Conservation (phyloP, 2,888 invertebrate species). For the Latrodectus hesperus region DNA sequence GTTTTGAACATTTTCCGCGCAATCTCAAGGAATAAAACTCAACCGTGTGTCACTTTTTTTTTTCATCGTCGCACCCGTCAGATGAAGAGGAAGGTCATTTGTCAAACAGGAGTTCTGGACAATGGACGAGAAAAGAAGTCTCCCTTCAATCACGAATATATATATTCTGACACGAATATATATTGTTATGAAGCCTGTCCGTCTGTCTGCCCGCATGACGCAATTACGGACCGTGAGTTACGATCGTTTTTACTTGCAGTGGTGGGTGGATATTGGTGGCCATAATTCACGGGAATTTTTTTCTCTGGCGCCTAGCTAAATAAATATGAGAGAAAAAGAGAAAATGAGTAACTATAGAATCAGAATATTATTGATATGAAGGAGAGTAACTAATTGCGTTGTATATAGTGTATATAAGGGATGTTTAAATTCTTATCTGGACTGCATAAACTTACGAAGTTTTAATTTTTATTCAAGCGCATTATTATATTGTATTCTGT, state of each 20-base stretch:
- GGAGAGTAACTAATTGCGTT: background rate
- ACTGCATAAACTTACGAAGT: too few species aligned
- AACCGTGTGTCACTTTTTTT: too few species aligned
- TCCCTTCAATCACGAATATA: conserved; percentile 64
- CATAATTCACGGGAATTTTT: conserved; percentile 48
- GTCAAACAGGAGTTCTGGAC: conserved; percentile 47
- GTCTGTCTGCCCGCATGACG: conserved; percentile 28
- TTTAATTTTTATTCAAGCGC: too few species aligned
- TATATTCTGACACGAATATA: conserved; percentile 50
- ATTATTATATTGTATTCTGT: too few species aligned
- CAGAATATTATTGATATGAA: background rate
- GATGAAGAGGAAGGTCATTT: conserved; percentile 45
- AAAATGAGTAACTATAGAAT: background rate
- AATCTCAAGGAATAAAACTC: too few species aligned
- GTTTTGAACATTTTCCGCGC: too few species aligned
- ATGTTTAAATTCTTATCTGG: background rate
- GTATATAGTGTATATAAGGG: background rate
- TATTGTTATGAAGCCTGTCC: conserved; percentile 31
- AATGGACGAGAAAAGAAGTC: conserved; percentile 30
- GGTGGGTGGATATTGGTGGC: conserved; percentile 53
- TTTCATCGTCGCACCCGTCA: background rate
- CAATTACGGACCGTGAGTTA: conserved; percentile 46
- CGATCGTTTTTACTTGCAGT: conserved; percentile 8
- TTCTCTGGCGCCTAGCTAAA: background rate
- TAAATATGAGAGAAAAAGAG: background rate